phyloP scores from a whole-genome alignment of 2,797 vertebrate species.

The Ammospiza maritima region DNA sequence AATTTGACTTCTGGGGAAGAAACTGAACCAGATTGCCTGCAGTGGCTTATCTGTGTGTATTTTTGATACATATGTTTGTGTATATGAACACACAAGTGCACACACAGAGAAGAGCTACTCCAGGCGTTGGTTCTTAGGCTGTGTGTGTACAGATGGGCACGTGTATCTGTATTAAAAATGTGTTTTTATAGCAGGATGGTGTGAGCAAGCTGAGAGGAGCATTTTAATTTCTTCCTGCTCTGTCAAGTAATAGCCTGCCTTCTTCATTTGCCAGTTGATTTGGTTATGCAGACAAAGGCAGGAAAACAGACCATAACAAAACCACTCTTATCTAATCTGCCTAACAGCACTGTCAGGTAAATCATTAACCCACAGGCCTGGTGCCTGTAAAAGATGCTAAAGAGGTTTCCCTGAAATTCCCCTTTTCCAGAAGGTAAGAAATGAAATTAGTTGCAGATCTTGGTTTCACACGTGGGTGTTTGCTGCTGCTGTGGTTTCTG shows the following conservation, averaged over 20 bases:
- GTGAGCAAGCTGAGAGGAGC: not conserved
- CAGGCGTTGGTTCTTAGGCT: not conserved
- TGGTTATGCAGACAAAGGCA: not conserved
- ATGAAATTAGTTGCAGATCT: not conserved
- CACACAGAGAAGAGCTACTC: not conserved
- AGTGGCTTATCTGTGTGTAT: not conserved
- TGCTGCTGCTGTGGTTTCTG: not conserved
- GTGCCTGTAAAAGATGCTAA: not conserved
- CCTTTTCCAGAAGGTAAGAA: not conserved
- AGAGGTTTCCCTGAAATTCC: not conserved
- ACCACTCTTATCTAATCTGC: not conserved
- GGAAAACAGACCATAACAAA: slow-evolving; percentile 1
- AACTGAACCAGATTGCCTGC: not conserved
- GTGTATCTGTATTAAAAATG: not conserved
- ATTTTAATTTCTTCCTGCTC: not conserved
- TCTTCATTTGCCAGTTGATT: not conserved
- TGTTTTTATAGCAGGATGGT: not conserved
- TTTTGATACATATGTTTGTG: not conserved
- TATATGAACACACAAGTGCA: not conserved
- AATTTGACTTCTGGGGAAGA: not conserved
- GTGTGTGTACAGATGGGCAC: not conserved
- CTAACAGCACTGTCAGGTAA: not conserved
- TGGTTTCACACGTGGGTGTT: not conserved
- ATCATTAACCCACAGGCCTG: not conserved
- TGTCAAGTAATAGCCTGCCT: not conserved